Conservation (phyloP, 1,140 invertebrate species). For the Diprion similis region DNA sequence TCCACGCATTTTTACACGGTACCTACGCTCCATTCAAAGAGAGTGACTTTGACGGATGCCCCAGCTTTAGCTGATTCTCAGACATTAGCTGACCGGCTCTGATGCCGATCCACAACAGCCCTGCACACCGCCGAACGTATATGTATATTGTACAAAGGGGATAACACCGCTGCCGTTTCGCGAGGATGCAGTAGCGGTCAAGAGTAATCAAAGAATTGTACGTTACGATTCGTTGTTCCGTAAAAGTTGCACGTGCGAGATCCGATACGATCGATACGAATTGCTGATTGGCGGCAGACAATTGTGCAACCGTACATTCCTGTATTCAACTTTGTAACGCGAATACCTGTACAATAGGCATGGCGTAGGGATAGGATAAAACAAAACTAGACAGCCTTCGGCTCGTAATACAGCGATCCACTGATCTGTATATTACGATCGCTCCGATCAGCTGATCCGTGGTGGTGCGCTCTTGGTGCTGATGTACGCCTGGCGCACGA, state of each 20-base stretch:
- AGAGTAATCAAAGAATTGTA: neutral
- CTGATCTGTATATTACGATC: no score
- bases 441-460: no score
- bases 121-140: neutral
- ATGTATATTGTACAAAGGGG: neutral
- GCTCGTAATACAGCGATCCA: no score
- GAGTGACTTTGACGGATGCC: neutral
- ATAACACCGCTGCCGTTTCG: neutral
- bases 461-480: no score
- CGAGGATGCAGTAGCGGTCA: neutral
- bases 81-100: neutral
- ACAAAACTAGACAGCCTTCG: no score
- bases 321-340: no score
- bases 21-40: neutral
- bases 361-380: no score
- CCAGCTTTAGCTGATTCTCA: neutral
- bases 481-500: no score
- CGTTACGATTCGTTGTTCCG: neutral
- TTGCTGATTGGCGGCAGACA: neutral
- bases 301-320: no score
- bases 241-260: neutral
- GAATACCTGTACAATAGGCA: no score
- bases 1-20: no score
- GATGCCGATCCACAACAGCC: neutral
- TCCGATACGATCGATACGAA: neutral